Conservation (phyloP, 2,797 vertebrate genomes). For the Pseudomugil tenellus region DNA sequence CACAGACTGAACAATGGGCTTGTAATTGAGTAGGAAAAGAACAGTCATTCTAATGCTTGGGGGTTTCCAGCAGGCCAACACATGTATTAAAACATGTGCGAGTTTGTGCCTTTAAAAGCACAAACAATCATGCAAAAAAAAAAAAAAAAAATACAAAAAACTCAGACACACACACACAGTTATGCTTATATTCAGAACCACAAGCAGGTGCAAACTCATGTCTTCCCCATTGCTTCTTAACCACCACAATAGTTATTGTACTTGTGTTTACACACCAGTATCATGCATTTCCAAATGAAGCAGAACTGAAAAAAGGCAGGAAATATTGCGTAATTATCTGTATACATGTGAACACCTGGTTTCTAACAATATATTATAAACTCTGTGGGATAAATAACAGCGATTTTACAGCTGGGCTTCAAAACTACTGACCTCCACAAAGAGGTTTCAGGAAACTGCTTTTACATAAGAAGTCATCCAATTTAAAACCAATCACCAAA, state of each 20-base stretch:
- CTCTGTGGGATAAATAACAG: slow-evolving; percentile 56
- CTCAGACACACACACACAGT: slow-evolving; percentile 1
- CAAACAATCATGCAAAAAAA: slow-evolving; percentile 24
- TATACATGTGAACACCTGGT: slow-evolving; percentile 67
- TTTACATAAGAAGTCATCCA: slow-evolving; percentile 3
- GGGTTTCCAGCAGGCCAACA: slow-evolving; percentile 75
- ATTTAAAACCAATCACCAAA: background rate
- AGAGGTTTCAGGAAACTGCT: background rate
- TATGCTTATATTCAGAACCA: slow-evolving; percentile 38
- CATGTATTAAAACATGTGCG: slow-evolving; percentile 28
- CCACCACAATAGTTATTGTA: slow-evolving; percentile 85
- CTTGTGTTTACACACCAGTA: slow-evolving; percentile 70
- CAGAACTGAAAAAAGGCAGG: slow-evolving; percentile 73
- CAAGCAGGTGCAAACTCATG: slow-evolving; percentile 74
- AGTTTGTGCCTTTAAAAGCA: slow-evolving; percentile 11
- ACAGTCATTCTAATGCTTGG: slow-evolving; percentile 60
- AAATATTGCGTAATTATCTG: slow-evolving; percentile 75
- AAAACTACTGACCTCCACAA: slow-evolving; percentile 41
- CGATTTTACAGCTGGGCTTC: slow-evolving; percentile 53
- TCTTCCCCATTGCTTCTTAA: slow-evolving; percentile 40
- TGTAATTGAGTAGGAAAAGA: slow-evolving; percentile 75
- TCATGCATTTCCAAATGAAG: slow-evolving; percentile 63
- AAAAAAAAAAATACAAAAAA: slow-evolving; percentile 1
- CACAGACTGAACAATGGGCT: slow-evolving; percentile 74
- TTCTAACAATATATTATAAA: slow-evolving; percentile 69